These are phyloP conservation scores for Idaea straminata DNA, from an alignment of 2,888 invertebrate species.

Conservation along the genomic window DNA sequence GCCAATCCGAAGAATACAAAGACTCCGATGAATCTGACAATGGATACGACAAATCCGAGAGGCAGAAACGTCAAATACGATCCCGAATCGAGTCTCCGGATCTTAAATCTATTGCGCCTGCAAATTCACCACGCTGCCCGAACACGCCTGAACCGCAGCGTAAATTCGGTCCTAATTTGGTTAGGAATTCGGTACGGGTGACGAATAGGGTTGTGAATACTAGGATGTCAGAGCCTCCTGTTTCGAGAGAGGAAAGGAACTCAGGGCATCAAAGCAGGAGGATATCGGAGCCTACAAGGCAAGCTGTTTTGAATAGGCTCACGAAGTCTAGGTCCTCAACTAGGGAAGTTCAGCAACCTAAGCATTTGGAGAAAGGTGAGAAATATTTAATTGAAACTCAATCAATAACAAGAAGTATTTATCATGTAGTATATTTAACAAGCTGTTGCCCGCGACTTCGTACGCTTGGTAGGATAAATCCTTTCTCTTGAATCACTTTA, in stretches of 20 bases:
- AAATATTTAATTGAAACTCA: slow-evolving; percentile 7
- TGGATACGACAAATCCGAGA: slow-evolving; percentile 59
- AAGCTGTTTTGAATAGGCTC: slow-evolving; percentile 63
- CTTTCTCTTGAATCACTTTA: no score
- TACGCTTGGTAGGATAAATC: no score
- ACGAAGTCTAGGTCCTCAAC: slow-evolving; percentile 75
- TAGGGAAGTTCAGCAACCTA: slow-evolving; percentile 69
- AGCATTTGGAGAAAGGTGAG: slow-evolving; percentile 65
- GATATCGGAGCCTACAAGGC: slow-evolving; percentile 63
- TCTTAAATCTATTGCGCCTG: slow-evolving; percentile 66
- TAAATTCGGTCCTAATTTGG: slow-evolving; percentile 77
- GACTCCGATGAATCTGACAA: slow-evolving; percentile 72
- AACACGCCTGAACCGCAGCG: slow-evolving; percentile 82
- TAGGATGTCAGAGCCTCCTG: slow-evolving; percentile 80
- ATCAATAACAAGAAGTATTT: no score
- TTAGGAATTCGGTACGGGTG: slow-evolving; percentile 64
- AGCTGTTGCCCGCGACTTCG: no score
- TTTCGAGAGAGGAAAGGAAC: slow-evolving; percentile 57
- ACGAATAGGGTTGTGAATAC: slow-evolving; percentile 79
- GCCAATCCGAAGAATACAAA: slow-evolving; percentile 62
- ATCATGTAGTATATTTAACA: no score
- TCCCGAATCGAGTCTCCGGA: slow-evolving; percentile 82
- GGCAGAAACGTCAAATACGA: slow-evolving; percentile 43
- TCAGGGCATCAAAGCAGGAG: slow-evolving; percentile 67
- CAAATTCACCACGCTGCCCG: slow-evolving; percentile 78